Conservation (phyloP, 2,797 vertebrate species). For the Etheostoma perlongum region DNA sequence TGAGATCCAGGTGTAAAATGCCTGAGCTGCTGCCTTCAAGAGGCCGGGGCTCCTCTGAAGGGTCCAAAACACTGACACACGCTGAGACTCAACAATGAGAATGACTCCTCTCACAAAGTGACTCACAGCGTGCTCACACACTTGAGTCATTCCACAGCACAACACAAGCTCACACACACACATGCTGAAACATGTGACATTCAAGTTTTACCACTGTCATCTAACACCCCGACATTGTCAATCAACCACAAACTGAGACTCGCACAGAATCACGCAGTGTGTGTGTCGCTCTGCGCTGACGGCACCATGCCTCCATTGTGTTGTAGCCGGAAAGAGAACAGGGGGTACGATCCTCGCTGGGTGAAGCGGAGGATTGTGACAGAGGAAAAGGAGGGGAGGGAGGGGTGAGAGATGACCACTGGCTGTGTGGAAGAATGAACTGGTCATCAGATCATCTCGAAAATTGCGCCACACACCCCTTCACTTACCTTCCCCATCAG, state of each 20-base stretch:
- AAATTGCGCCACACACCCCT: constrained; percentile 55
- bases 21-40: constrained; percentile 27
- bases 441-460: constrained; percentile 41
- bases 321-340: constrained; percentile 62
- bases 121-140: constrained; percentile 67
- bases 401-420: constrained; percentile 38
- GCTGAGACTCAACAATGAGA: constrained; percentile 53
- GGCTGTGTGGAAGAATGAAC: constrained; percentile 61
- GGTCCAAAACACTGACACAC: constrained; percentile 59
- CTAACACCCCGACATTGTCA: constrained; percentile 59
- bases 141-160: constrained; percentile 53
- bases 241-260: constrained; percentile 49
- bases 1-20: constrained; percentile 38
- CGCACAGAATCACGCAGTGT: constrained; percentile 60
- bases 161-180: constrained; percentile 33
- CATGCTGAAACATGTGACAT: constrained; percentile 63
- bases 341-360: constrained; percentile 51
- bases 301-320: constrained; percentile 79
- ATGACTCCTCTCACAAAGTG: constrained; percentile 63
- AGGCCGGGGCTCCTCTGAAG: constrained; percentile 44
- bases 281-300: constrained; percentile 45
- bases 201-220: constrained; percentile 59
- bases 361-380: constrained; percentile 35
- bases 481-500: constrained; percentile 58
- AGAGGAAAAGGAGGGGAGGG: constrained; percentile 37